Evolutionary conservation across 1,140 invertebrate species (phyloP), one percentile per base, ranked within the genome.

Genomic region (Pseudomyrmex pallidus): DNA sequence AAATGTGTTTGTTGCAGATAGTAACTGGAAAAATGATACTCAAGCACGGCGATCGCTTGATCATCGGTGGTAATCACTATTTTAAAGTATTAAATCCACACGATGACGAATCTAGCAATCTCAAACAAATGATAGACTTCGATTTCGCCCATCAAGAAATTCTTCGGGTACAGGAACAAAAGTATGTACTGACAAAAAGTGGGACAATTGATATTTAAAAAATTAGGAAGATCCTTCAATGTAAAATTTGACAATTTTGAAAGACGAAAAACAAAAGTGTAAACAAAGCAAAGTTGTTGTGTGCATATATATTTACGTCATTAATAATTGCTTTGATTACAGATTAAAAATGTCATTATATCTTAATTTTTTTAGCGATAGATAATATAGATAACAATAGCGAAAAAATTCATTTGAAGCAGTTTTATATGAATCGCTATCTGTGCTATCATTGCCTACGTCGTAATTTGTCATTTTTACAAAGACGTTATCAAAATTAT

Each of bases 61-160:
- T 96, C 2, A 95, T 97, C 25, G 96, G 96, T 20, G 96, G 96
- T 9, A 96, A 96, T 88, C 96, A 97, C 90, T 96, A 96, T 86
- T 96, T 96, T 87, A 95, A 95, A 85, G 93, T 96, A 8, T 94
- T 94, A 72, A 95, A 95, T 93, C 95, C 95, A 1, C 89, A 91
- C 87, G 86, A 94, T 10, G 84, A 91, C 9, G 4, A 35, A 35
- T 76, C 63, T 12, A 84, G 72, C 20, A 86, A 89, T 62, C 82
- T 74, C 44, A 88, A 87, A 80, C 91, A 93, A 68, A 85, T 93
- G 10, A 67, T 89, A n/a, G 96, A 96, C 84, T 96, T 96, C 91
- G 95, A 96, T 78, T 95, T 94, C 92, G 96, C 96, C 1, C 94
- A 96, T 82, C 94, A 96, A 85, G 96, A 96, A 92, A 94, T 96